These are phyloP conservation scores for Hydractinia symbiolongicarpus DNA, from an alignment of 30 jellyfish, hydroid and myxozoan species.

Conservation along the genomic window DNA sequence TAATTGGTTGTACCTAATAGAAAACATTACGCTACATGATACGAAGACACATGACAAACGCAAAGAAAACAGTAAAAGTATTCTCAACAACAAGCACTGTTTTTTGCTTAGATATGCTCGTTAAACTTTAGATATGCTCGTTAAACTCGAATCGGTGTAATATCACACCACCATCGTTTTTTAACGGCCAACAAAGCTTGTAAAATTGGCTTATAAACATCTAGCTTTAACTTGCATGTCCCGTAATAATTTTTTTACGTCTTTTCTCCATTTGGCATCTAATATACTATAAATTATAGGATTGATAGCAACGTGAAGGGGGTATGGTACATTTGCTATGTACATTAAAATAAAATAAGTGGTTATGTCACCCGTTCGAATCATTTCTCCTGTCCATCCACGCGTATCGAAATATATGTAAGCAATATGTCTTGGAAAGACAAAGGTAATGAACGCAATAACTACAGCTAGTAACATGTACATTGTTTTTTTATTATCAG, in stretches of 20 bases:
- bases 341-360: neutral
- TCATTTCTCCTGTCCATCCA: too few relatives aligned
- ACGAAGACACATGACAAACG: too few relatives aligned
- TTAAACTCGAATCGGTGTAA: too few relatives aligned
- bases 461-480: neutral
- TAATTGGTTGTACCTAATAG: too few relatives aligned
- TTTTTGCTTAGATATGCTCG: too few relatives aligned
- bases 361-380: neutral
- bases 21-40: too few relatives aligned
- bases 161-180: too few relatives aligned
- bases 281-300: neutral
- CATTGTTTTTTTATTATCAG: neutral
- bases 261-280: constrained; percentile 3
- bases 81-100: too few relatives aligned
- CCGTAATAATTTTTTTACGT: neutral
- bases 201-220: neutral
- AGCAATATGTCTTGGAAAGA: neutral
- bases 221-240: neutral
- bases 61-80: too few relatives aligned
- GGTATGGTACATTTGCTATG: neutral
- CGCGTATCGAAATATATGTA: neutral
- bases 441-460: neutral
- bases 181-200: too few relatives aligned
- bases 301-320: neutral
- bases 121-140: too few relatives aligned